Conservation (phyloP, 2,888 invertebrate species). For the Rotaria socialis region DNA sequence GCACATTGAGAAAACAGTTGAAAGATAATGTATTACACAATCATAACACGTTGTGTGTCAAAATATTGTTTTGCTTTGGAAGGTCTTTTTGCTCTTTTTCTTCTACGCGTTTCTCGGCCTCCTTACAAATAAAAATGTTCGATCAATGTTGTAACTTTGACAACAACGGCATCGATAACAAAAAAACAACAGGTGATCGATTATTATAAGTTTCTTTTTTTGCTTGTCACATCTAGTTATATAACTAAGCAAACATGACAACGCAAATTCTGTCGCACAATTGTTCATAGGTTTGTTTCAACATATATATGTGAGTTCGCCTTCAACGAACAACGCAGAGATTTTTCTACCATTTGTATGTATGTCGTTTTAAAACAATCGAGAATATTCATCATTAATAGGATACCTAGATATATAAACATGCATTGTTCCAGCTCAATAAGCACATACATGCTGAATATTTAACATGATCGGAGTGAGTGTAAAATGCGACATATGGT, state of each 20-base stretch:
- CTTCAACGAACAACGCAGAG: no score
- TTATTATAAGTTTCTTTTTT: background rate
- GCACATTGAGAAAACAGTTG: no score
- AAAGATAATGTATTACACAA: background rate
- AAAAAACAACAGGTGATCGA: background rate
- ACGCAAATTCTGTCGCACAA: no score
- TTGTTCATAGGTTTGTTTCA: no score
- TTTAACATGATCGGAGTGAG: background rate
- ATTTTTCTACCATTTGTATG: background rate
- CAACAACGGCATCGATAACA: background rate
- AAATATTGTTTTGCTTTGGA: background rate
- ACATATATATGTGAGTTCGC: no score
- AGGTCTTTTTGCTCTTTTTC: background rate
- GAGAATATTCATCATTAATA: background rate
- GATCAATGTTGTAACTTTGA: background rate
- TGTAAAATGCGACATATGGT: background rate
- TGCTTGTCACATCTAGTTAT: background rate
- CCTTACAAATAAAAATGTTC: background rate
- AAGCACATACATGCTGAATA: background rate
- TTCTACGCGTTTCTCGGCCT: background rate
- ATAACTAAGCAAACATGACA: background rate
- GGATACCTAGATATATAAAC: background rate
- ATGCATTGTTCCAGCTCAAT: background rate
- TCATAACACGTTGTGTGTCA: no score
- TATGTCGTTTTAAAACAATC: background rate